Base-by-base conservation (phyloP, 2,113 vertebrate genomes). In the Rhinolophus ferrumequinum region DNA sequence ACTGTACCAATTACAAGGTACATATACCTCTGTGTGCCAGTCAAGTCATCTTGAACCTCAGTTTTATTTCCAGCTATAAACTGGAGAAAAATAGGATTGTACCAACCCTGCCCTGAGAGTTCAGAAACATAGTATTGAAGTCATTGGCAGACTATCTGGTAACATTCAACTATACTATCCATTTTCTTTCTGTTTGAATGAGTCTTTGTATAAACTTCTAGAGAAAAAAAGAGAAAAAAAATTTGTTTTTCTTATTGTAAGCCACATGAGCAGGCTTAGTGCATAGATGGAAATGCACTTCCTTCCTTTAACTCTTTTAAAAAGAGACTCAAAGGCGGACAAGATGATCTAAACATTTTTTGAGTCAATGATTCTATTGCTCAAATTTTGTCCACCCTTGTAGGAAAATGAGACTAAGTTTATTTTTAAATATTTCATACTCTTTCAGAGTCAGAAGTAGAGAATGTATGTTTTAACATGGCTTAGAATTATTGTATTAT, bases 21-120 rank as follows among this genome's bases (percentile, higher is more conserved):
- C 30, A 64, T 64, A 1, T 10, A 15, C 44, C 26, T 69, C 30
- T 66, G 87, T 79, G 18, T 47, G 41, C n/a, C 14, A n/a, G 22
- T 62, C 30, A 62, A 1, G 6, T 18, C 67, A 44, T 86, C 26
- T 88, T 81, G 30, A 86, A 77, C 19, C 38, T 85, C 54, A 8
- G 41, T 73, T 94, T 86, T 93, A 82, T 93, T 84, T 94, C 30
- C 38, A 94, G 73, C 28, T 56, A 47, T 83, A 54, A 84, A 72
- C 18, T 44, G 28, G 8, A 88, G 56, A 96, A 95, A 73, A 70
- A 58, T n/a, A 85, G 11, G 44, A 58, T 41, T 35, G 26, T 87
- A 69, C 8, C 24, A 70, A 21, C 76, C 18, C 16, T 73, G 19
- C 3, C n/a, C 44, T 97, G 38, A 62, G 8, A 70, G 11, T 66